Percentiles rank a stretch among this genome's conserved stretches.
These are phyloP conservation scores for Megalopta genalis DNA, from an alignment of 1,140 invertebrate genomes.

Conservation along the genomic window DNA sequence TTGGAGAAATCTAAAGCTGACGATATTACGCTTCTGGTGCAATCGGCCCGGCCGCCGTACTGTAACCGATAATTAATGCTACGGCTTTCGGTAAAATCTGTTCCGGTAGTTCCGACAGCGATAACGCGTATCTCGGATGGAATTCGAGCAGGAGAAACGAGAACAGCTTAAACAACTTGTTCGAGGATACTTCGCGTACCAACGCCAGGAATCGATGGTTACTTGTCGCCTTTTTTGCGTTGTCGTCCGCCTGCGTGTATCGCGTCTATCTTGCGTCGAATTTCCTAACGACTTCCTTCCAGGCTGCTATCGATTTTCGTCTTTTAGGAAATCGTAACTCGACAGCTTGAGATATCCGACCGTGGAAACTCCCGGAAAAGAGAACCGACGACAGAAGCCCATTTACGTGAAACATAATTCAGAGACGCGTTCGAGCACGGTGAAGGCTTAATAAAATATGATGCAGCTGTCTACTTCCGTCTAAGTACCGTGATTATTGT, in stretches of 20 bases:
- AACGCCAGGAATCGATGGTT: not conserved
- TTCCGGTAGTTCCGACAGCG: not conserved
- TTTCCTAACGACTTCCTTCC: too few species aligned
- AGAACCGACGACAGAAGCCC: too few species aligned
- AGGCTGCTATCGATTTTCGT: too few species aligned
- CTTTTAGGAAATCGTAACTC: too few species aligned
- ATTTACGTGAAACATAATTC: too few species aligned
- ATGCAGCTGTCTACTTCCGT: too few species aligned
- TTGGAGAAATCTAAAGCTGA: constrained; percentile 22
- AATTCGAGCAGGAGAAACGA: not conserved
- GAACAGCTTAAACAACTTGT: not conserved
- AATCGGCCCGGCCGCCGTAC: constrained; percentile 9
- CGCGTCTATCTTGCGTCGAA: too few species aligned
- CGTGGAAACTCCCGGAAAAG: not conserved
- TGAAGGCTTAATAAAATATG: too few species aligned
- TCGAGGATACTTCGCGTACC: not conserved
- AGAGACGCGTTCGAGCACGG: too few species aligned
- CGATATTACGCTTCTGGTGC: constrained; percentile 17
- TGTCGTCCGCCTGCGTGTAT: too few species aligned
- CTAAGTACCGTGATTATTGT: too few species aligned
- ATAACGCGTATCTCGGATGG: not conserved
- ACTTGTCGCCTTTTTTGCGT: not conserved
- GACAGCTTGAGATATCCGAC: not conserved
- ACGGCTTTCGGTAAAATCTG: not conserved
- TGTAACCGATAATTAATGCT: not conserved